These are phyloP conservation scores for Megalops atlanticus DNA, from an alignment of 2,113 vertebrate genomes.

Conservation along the genomic window DNA sequence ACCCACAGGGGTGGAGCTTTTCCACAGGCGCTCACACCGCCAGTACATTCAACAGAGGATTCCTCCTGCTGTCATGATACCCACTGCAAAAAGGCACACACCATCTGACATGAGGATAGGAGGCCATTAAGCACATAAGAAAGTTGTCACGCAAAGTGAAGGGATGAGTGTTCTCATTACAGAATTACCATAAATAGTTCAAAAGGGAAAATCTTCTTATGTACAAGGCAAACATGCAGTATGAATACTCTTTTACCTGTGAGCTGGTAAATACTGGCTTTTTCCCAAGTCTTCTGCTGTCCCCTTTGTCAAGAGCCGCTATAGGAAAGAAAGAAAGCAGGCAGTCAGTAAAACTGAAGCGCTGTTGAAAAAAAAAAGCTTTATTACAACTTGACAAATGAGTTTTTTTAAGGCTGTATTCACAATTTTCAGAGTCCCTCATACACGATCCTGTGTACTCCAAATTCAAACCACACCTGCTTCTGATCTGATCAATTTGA, in stretches of 20 bases:
- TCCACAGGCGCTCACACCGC: too few species aligned
- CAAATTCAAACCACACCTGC: not conserved
- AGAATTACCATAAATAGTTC: not conserved
- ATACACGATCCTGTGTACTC: not conserved
- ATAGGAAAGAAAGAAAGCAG: not conserved
- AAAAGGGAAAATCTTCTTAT: not conserved
- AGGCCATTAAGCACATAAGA: too few species aligned
- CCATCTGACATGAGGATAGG: not conserved
- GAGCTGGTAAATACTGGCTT: constrained; percentile 89
- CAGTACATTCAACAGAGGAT: not conserved
- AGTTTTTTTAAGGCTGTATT: not conserved
- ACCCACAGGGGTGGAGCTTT: not conserved
- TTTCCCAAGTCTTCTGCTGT: constrained; percentile 86
- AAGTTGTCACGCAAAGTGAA: not conserved
- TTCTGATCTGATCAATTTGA: not conserved
- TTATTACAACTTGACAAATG: not conserved
- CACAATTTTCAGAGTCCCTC: not conserved
- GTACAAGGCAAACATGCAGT: not conserved
- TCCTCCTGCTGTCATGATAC: not conserved
- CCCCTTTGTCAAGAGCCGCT: constrained; percentile 89
- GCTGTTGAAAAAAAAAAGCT: not conserved
- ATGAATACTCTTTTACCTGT: constrained; percentile 74
- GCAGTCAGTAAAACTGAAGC: not conserved
- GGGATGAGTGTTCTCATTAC: not conserved
- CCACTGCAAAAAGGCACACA: not conserved